A percentile compares a stretch with the other conserved stretches of the same genome.
These are phyloP conservation scores for Manis pentadactyla DNA, from an alignment of 2,797 vertebrate species.

Conservation along the genomic window DNA sequence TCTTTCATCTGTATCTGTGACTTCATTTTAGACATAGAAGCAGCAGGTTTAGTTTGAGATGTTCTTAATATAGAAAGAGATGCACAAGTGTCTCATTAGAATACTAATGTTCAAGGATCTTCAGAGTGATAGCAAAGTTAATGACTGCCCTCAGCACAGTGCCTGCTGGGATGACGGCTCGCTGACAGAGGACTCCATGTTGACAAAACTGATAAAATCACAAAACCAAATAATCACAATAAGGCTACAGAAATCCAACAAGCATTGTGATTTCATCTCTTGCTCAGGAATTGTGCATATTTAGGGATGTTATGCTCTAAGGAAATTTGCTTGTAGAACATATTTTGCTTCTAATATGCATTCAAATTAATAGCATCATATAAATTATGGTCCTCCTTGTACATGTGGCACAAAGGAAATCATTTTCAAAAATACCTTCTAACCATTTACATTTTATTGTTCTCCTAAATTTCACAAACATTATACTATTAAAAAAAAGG, in stretches of 20 bases:
- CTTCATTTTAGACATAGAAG: slow-evolving; percentile 17
- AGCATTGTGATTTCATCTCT: not conserved
- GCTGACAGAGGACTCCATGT: not conserved
- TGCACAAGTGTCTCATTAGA: not conserved
- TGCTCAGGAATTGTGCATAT: not conserved
- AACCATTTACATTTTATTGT: not conserved
- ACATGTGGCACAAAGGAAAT: not conserved
- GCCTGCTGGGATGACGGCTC: slow-evolving; percentile 57
- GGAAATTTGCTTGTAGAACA: not conserved
- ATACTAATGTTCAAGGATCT: not conserved
- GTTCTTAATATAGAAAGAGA: not conserved
- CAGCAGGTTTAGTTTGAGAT: not conserved
- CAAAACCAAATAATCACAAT: not conserved
- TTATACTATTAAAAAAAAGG: not conserved
- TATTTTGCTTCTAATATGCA: not conserved
- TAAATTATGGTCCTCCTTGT: not conserved
- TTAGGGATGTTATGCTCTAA: not conserved
- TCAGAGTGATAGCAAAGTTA: not conserved
- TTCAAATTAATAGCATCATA: not conserved
- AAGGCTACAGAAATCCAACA: not conserved
- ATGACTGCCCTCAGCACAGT: not conserved
- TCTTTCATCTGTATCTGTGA: not conserved
- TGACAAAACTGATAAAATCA: slow-evolving; percentile 9
- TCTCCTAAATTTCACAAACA: not conserved
- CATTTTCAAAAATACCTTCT: not conserved